Evolutionary conservation across 2,797 vertebrate species (phyloP).

Genomic region (Scolopax rusticola): DNA sequence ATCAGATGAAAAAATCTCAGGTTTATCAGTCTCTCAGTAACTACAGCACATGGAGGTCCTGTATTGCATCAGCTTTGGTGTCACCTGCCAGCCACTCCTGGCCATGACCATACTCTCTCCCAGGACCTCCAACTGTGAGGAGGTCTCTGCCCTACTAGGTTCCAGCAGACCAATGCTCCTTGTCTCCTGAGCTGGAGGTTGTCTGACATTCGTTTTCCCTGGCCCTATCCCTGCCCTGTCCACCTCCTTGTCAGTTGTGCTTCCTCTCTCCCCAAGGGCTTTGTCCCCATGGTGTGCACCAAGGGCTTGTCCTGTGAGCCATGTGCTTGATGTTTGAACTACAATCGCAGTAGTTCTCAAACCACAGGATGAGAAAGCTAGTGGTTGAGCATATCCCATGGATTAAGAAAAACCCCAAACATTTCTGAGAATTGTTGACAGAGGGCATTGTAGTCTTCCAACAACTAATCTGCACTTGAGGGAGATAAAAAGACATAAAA

Average conservation of each 20-base stretch:
- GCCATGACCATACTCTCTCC: not conserved
- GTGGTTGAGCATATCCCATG: not conserved
- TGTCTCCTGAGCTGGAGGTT: not conserved
- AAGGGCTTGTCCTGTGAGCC: not conserved
- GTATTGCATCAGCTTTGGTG: not conserved
- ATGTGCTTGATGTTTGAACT: accelerated
- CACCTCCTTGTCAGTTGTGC: not conserved
- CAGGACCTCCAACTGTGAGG: not conserved
- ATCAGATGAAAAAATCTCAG: not conserved
- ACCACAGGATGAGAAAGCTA: not conserved
- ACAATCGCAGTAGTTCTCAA: not conserved
- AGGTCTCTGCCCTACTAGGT: not conserved
- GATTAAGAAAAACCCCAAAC: not conserved
- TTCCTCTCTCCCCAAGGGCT: not conserved
- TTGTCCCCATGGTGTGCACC: accelerated
- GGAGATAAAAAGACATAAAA: not conserved
- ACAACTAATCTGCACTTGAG: not conserved
- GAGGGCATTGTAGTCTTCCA: not conserved
- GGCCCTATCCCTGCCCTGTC: not conserved
- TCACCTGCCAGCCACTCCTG: not conserved
- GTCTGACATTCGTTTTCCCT: not conserved
- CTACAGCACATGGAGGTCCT: not conserved
- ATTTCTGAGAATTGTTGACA: not conserved
- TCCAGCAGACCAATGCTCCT: not conserved
- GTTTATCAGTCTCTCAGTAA: not conserved